Evolutionary conservation across 2,113 vertebrate species (phyloP).

Genomic region (Lanius collurio): DNA sequence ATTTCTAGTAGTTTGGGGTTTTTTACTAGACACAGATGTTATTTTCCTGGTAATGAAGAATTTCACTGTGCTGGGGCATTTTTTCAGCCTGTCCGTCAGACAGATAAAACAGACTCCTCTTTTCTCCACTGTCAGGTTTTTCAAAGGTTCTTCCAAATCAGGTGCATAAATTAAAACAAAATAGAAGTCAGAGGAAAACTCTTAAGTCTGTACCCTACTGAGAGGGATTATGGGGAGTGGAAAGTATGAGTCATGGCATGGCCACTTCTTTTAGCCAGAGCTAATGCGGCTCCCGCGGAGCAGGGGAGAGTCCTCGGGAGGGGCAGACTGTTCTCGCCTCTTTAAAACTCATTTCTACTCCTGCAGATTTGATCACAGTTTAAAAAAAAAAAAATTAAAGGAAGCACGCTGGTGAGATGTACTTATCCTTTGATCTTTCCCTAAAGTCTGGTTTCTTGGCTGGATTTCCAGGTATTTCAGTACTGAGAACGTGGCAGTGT

Average conservation of each 20-base stretch:
- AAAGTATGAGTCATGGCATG: slow-evolving; percentile 61
- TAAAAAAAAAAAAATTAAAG: background rate
- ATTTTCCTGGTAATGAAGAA: background rate
- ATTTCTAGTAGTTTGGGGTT: slow-evolving; percentile 20
- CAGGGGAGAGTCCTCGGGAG: background rate
- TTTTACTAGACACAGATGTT: background rate
- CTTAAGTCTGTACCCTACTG: slow-evolving; percentile 38
- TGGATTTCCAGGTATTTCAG: background rate
- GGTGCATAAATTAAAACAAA: slow-evolving; percentile 67
- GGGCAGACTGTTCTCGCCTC: background rate
- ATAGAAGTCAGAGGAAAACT: slow-evolving; percentile 49
- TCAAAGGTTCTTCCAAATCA: slow-evolving; percentile 53
- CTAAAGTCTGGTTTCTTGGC: background rate
- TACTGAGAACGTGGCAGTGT: background rate
- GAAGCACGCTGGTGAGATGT: background rate
- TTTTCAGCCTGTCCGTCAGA: slow-evolving; percentile 12
- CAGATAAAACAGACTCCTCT: background rate
- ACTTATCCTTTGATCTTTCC: background rate
- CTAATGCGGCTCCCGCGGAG: slow-evolving; percentile 1
- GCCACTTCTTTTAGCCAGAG: slow-evolving; percentile 43
- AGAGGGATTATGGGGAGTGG: slow-evolving; percentile 61
- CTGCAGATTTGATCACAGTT: background rate
- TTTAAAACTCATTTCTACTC: background rate
- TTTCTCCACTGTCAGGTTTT: slow-evolving; percentile 29
- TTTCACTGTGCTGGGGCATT: background rate